Percentiles rank a stretch among this genome's conserved stretches.
phyloP scores from a whole-genome alignment of 1,140 invertebrate species.

The Calephelis virginiensis region DNA sequence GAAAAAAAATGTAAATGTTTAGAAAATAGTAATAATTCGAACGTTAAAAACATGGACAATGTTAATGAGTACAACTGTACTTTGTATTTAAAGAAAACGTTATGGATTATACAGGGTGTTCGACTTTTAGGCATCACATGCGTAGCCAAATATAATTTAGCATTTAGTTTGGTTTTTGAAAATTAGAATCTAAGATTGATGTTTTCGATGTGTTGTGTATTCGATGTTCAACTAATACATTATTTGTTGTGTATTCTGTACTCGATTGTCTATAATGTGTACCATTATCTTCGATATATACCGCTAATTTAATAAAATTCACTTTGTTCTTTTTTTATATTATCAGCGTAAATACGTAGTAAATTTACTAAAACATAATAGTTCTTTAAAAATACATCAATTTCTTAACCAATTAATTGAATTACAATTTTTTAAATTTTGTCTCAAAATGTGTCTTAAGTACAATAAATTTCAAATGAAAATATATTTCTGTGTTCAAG shows the following conservation, averaged over 20 bases:
- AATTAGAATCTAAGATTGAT: slow-evolving; percentile 31
- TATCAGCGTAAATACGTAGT: background rate
- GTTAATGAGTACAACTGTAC: slow-evolving; percentile 36
- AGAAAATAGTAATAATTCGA: slow-evolving; percentile 12
- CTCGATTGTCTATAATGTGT: background rate
- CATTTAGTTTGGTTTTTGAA: background rate
- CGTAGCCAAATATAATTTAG: slow-evolving; percentile 30
- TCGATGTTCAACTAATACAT: slow-evolving; percentile 28
- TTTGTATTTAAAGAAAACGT: slow-evolving; percentile 45
- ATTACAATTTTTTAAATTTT: too few species aligned
- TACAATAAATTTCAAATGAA: too few species aligned
- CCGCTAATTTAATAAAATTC: background rate
- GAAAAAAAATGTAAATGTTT: background rate
- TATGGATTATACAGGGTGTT: slow-evolving; percentile 74
- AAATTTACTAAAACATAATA: background rate
- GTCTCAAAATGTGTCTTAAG: too few species aligned
- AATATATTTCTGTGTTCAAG: too few species aligned
- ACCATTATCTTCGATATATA: background rate
- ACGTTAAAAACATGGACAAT: slow-evolving; percentile 1
- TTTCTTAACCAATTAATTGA: too few species aligned
- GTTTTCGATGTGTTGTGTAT: slow-evolving; percentile 36
- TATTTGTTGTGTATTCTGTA: slow-evolving; percentile 1
- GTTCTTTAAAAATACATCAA: too few species aligned
- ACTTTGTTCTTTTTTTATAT: too few species aligned
- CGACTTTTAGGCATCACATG: slow-evolving; percentile 68